Base-by-base conservation (phyloP, 2,888 invertebrate species). In the Andrena flavipes region DNA sequence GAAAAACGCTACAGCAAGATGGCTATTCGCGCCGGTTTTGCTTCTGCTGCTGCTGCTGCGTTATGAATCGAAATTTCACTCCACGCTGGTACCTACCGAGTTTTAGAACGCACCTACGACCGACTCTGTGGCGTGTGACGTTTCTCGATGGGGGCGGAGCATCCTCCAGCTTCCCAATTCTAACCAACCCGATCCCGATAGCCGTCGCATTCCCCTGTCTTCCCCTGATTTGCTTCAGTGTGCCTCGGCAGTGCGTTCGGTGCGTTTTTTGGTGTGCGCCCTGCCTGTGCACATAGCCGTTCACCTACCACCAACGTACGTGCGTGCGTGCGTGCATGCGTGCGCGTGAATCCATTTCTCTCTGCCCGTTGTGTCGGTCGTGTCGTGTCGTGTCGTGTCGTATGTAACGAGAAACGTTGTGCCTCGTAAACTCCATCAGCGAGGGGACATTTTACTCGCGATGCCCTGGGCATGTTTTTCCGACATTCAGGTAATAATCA, bases 401-500 rank as follows among this genome's bases (percentile, higher is more conserved):
- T 76, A 73, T 77, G 85, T 77, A 75, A 70, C 79, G 62, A 76
- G 71, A 72, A 74, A 79, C 64, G 59, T 77, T 56, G 71, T 69
- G 67, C 23, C 67, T 79, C 56, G 59, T 73, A 68, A 72, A 63
- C 76, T 78, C 83, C 69, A 51, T 54, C 51, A 56, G 67, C 65
- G 69, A 60, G 74, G 80, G 65, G 80, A 79, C 62, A 79, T 42
- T 72, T 73, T 73, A 67, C 73, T 84, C 87, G 87, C 85, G 76
- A 91, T 90, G 90, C 85, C 77, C 79, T 88, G 88, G 89, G 90
- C 89, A 90, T 87, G 87, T 81, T 88, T 87, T 87, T 81, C 85
- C 88, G 86, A 88, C 86, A 91, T 90, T 91, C 90, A 91, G 91
- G 91, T 91, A 91, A 91, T 35, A 35, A 91, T 84, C 59, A 30